Evolutionary conservation across 2,113 vertebrate species (phyloP).

Genomic region (Cathartes aura): DNA sequence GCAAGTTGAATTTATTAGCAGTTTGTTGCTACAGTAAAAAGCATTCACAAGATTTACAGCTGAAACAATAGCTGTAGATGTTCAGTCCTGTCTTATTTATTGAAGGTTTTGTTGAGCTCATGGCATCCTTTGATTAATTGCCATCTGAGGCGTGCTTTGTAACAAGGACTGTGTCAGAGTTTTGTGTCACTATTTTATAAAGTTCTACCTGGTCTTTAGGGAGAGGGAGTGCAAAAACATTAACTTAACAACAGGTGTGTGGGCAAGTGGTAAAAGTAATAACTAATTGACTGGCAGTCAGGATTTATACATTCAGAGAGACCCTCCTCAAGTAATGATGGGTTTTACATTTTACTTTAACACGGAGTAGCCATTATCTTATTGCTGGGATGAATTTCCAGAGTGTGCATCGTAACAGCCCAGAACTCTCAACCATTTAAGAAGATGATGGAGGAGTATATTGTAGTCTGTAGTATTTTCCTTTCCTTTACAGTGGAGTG

Average conservation of each 20-base stretch:
- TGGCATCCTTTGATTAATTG: conserved; percentile 75
- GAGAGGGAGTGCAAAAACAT: conserved; percentile 62
- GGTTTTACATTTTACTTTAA: not conserved
- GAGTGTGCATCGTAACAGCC: not conserved
- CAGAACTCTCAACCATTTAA: not conserved
- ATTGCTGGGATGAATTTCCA: not conserved
- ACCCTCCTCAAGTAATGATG: conserved; percentile 35
- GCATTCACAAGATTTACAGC: conserved; percentile 68
- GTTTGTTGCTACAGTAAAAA: conserved; percentile 63
- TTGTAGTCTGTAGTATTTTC: not conserved
- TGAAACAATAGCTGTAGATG: conserved; percentile 51
- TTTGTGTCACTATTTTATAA: conserved; percentile 60
- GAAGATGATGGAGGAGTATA: not conserved
- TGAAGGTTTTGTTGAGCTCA: conserved; percentile 70
- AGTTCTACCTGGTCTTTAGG: conserved; percentile 58
- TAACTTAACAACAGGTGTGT: conserved; percentile 57
- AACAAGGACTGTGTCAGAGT: conserved; percentile 59
- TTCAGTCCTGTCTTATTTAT: conserved; percentile 53
- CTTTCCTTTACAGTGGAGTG: not conserved
- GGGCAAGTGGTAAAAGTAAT: conserved; percentile 57
- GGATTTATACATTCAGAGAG: conserved; percentile 55
- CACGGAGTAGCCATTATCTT: not conserved
- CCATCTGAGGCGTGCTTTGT: conserved; percentile 56
- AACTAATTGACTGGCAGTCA: conserved; percentile 53
- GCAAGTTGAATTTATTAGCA: conserved; percentile 64